These are phyloP conservation scores for Epirrita christyi DNA, from an alignment of 2,888 invertebrate genomes.

Conservation along the genomic window DNA sequence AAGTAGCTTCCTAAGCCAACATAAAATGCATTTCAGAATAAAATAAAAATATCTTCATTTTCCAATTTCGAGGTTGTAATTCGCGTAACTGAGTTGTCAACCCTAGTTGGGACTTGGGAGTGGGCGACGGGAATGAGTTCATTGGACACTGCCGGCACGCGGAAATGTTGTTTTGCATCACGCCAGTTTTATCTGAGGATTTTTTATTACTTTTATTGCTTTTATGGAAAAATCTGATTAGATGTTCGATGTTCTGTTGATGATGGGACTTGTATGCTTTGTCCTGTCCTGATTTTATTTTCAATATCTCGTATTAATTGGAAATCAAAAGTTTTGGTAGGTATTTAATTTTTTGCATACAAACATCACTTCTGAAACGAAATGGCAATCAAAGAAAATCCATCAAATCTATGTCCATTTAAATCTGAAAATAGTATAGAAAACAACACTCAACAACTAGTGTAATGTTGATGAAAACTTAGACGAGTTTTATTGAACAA, in stretches of 20 bases:
- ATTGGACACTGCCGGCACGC: constrained; percentile 74
- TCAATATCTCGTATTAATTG: no score
- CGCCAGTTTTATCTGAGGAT: constrained; percentile 35
- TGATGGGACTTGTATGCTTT: neutral
- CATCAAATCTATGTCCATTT: no score
- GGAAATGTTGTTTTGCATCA: constrained; percentile 61
- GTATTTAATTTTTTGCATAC: no score
- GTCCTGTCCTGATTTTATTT: no score
- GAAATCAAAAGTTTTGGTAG: no score
- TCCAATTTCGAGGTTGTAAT: constrained; percentile 35
- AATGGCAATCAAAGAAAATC: no score
- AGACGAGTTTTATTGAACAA: no score
- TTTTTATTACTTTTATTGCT: constrained; percentile 32
- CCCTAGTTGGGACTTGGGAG: constrained; percentile 43
- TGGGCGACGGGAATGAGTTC: constrained; percentile 69
- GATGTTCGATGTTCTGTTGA: neutral
- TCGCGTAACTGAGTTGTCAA: constrained; percentile 36
- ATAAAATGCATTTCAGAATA: neutral
- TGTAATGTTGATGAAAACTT: no score
- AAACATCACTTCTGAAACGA: no score
- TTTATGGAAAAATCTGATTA: constrained; percentile 11
- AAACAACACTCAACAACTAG: no score
- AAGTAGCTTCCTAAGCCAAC: neutral
- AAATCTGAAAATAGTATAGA: no score
- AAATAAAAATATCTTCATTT: constrained; percentile 19